phyloP scores from a whole-genome alignment of 2,113 vertebrate genomes.

The Engraulis encrasicolus region DNA sequence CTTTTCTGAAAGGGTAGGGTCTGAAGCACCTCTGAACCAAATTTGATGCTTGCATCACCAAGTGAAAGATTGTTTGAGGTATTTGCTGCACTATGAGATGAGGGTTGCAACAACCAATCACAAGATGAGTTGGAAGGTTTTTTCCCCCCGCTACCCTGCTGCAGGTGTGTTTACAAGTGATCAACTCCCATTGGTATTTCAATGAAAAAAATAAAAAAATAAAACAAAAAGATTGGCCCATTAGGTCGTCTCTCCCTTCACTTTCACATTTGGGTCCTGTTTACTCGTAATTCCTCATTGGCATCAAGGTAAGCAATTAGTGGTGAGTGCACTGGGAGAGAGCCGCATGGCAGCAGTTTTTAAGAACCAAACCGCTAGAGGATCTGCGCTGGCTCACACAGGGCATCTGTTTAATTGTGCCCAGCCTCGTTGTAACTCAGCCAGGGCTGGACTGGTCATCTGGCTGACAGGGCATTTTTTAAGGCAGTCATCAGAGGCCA shows the following conservation, averaged over 20 bases:
- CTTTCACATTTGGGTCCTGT: neutral
- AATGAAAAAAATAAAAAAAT: too few species aligned
- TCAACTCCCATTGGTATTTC: too few species aligned
- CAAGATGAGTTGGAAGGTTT: too few species aligned
- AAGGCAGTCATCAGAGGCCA: too few species aligned
- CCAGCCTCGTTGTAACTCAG: constrained; percentile 25
- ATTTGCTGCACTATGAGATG: too few species aligned
- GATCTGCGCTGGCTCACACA: neutral
- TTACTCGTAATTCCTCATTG: neutral
- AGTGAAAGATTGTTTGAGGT: too few species aligned
- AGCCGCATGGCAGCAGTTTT: neutral
- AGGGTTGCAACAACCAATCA: too few species aligned
- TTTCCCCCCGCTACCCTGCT: neutral
- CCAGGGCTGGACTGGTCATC: too few species aligned
- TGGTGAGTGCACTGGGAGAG: neutral
- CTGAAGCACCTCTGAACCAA: too few species aligned
- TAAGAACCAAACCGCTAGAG: neutral
- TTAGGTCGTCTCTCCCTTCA: neutral
- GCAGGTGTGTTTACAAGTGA: neutral
- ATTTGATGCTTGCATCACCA: too few species aligned
- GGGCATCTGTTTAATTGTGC: constrained; percentile 17
- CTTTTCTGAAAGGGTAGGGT: too few species aligned
- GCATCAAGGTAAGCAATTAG: neutral
- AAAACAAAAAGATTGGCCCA: neutral
- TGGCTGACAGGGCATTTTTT: too few species aligned